Evolutionary conservation across 2,113 vertebrate species (phyloP), one percentile per base, ranked within the genome.

Genomic region (Mellivora capensis): DNA sequence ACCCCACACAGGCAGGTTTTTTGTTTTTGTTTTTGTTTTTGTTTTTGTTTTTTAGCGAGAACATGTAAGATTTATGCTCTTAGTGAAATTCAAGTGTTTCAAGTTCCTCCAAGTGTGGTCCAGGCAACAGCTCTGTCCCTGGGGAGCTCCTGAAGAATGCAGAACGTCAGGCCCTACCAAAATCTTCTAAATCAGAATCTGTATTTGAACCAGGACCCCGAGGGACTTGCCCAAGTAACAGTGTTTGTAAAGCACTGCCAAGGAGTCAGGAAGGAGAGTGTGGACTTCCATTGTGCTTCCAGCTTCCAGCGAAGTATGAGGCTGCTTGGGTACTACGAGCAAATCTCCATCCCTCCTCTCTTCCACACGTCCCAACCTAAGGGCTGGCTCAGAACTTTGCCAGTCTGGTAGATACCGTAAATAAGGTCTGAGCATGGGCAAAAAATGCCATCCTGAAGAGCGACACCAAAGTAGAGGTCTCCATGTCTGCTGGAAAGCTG

Each of bases 171-270:
- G 39, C 29, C 17, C 34, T 39, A 23, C 37, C 7, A 62, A 81
- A 61, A 8, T 91, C 84, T 77, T 74, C 37, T 83, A 67, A 94
- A 69, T 81, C 62, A 82, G 57, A 90, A 62, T 47, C 74, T 92
- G 54, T 29, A 21, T 94, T 83, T 96, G 87, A 89, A 93, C 72
- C 69, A 95, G 67, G 79, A 84, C 42, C 42, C 62, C 67, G 69
- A 39, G 39, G 39, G n/a, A 82, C 76, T 47, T 42, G 47, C 71
- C 76, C 91, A 83, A 72, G n/a, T 23, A 64, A 29, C 34, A 4
- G 39, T 13, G 15, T 52, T 81, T 90, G 76, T 72, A 88, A 93
- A 87, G 29, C 8, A 15, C 34, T 49, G 71, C 67, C 34, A 49
- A 64, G 25, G 39, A 94, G 39, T 79, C 34, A 39, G 49, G 42